Conservation (phyloP, 2,797 vertebrate genomes). For the Orestias chungarensis region DNA sequence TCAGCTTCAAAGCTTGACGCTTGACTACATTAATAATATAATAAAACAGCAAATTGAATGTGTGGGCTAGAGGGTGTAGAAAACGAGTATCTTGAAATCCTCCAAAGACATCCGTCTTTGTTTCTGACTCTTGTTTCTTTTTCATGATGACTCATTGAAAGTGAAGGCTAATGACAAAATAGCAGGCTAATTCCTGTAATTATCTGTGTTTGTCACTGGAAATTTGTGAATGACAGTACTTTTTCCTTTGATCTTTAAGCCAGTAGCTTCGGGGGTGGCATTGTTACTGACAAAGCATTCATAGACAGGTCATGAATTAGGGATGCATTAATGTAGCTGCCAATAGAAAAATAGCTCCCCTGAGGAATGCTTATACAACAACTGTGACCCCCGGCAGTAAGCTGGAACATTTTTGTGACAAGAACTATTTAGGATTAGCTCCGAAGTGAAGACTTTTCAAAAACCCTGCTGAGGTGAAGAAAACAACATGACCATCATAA, state of each 20-base stretch:
- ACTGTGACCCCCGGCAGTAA: slow-evolving; percentile 50
- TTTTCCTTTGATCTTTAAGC: slow-evolving; percentile 66
- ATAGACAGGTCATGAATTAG: slow-evolving; percentile 67
- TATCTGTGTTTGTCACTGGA: slow-evolving; percentile 78
- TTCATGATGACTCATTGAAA: slow-evolving; percentile 79
- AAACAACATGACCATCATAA: not conserved
- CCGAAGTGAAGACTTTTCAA: not conserved
- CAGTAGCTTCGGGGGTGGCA: slow-evolving; percentile 66
- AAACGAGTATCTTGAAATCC: slow-evolving; percentile 71
- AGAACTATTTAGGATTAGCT: slow-evolving; percentile 3
- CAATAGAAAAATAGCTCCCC: slow-evolving; percentile 48
- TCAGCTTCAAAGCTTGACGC: slow-evolving; percentile 66
- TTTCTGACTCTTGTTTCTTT: slow-evolving; percentile 76
- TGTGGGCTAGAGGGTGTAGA: slow-evolving; percentile 66
- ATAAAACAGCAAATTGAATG: slow-evolving; percentile 77
- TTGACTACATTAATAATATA: slow-evolving; percentile 82
- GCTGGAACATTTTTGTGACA: not conserved
- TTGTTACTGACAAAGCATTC: slow-evolving; percentile 60
- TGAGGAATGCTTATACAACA: slow-evolving; percentile 64
- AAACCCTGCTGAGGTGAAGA: not conserved
- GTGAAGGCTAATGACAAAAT: slow-evolving; percentile 83
- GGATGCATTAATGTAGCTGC: slow-evolving; percentile 57
- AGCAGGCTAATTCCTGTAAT: slow-evolving; percentile 83
- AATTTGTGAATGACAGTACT: slow-evolving; percentile 74
- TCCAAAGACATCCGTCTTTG: slow-evolving; percentile 78